phyloP scores from a whole-genome alignment of 2,797 vertebrate genomes.

The Apodemus agrarius region DNA sequence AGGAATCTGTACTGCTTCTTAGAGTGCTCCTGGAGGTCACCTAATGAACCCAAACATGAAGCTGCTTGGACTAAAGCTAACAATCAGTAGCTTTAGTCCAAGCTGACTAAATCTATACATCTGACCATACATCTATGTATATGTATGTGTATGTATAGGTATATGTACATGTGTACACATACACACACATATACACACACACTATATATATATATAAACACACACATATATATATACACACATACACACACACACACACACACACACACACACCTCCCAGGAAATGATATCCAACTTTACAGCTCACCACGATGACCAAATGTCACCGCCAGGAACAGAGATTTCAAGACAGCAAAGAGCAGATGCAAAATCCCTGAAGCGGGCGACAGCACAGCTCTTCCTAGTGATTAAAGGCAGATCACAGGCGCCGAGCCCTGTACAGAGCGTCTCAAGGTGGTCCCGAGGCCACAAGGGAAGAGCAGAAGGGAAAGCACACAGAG shows the following conservation, averaged over 20 bases:
- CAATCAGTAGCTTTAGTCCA: not conserved
- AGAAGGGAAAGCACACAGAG: not conserved
- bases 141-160: too few species aligned
- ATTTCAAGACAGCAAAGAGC: not conserved
- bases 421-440: not conserved
- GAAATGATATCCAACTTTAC: not conserved
- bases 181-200: not conserved
- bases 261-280: not conserved
- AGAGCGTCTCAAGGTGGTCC: not conserved
- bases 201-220: not conserved
- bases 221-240: too few species aligned
- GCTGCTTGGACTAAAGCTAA: not conserved
- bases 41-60: not conserved
- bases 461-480: not conserved
- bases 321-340: not conserved
- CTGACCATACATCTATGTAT: too few species aligned
- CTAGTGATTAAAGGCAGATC: not conserved
- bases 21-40: not conserved
- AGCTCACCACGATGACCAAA: not conserved
- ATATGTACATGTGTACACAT: not conserved
- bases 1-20: not conserved
- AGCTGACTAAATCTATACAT: not conserved
- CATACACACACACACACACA: too few species aligned
- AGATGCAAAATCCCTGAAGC: not conserved
- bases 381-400: not conserved